Base-by-base conservation (phyloP, 2,888 invertebrate genomes). In the Chalcosyrphus nemorum region DNA sequence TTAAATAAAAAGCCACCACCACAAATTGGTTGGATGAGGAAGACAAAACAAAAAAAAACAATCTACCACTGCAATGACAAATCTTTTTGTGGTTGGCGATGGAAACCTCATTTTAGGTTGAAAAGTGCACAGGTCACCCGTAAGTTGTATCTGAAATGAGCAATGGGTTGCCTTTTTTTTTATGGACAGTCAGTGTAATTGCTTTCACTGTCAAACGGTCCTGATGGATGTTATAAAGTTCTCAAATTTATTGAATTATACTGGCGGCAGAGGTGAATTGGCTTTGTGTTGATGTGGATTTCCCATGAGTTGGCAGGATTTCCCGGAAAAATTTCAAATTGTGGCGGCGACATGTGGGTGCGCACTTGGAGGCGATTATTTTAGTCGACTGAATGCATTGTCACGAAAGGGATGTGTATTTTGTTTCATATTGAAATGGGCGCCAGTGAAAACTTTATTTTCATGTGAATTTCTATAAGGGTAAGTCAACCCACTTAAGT, bases 191-290 rank as follows among this genome's bases (percentile, higher is more conserved):
- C 70, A 32, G 59, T 84, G 80, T 84, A 84, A 84, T 84, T 80
- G 84, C 50, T 65, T 74, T 57, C 45, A 52, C 43, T 80, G 84
- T 84, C 84, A 80, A 84, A 70, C 52, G 45, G 21, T 50, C 57
- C 63, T 84, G 84, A 84, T 84, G 65, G 84, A 84, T 80, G 84
- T 74, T 70, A 65, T 57, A 80, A 84, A 84, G 74, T 84, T 80
- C 72, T 59, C 21, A 54, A 75, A 80, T 70, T 74, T 80, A 84
- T 84, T 80, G 75, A 80, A 80, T 84, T 76, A 61, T 82, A 56
- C 74, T 75, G 65, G 56, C 70, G 72, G 63, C 43, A 72, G 66
- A 74, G 80, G 70, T 70, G 70, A 56, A 63, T 66, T 72, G 77
- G 66, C 45, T 68, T 29, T 52, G 77, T 78, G 57, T 76, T 61